Percentiles rank a stretch among this genome's conserved stretches.
Evolutionary conservation across 2,888 invertebrate species (phyloP).

Genomic region (Tridacna gigas): DNA sequence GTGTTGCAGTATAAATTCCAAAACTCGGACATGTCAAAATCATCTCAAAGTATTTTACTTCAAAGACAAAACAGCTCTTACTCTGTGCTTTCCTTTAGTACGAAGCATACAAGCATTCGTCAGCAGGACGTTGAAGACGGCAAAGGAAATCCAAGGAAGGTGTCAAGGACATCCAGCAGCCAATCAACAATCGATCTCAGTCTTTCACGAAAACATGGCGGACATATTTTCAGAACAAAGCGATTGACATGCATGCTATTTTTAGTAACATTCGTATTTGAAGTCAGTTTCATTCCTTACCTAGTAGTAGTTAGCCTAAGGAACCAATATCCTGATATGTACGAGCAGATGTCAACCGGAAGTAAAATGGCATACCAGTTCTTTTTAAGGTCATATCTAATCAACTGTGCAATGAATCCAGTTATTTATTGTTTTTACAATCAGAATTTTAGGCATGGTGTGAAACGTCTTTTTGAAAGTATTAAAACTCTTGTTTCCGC

Average conservation of each 20-base stretch:
- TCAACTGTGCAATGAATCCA: constrained; percentile 64
- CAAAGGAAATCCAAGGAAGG: constrained; percentile 14
- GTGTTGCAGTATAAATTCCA: constrained; percentile 35
- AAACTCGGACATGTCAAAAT: constrained; percentile 21
- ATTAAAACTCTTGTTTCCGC: constrained; percentile 31
- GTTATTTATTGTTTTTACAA: constrained; percentile 63
- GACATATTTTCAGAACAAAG: constrained; percentile 52
- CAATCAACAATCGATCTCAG: constrained; percentile 52
- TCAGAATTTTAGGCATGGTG: constrained; percentile 62
- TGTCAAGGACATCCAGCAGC: constrained; percentile 44
- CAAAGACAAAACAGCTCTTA: constrained; percentile 49
- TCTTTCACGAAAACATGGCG: constrained; percentile 58
- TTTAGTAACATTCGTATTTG: constrained; percentile 59
- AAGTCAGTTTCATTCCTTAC: constrained; percentile 63
- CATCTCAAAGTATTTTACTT: constrained; percentile 35
- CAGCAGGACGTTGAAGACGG: constrained; percentile 22
- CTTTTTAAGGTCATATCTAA: constrained; percentile 56
- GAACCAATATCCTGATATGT: constrained; percentile 44
- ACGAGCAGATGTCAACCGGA: constrained; percentile 25
- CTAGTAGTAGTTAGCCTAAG: constrained; percentile 51
- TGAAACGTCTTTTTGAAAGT: constrained; percentile 49
- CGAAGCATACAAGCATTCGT: constrained; percentile 32
- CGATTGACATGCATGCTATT: constrained; percentile 61
- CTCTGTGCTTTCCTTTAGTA: constrained; percentile 37
- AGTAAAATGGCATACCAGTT: constrained; percentile 61